Base-by-base conservation (phyloP, 2,797 vertebrate genomes). In the Ptychadena robeensis region DNA sequence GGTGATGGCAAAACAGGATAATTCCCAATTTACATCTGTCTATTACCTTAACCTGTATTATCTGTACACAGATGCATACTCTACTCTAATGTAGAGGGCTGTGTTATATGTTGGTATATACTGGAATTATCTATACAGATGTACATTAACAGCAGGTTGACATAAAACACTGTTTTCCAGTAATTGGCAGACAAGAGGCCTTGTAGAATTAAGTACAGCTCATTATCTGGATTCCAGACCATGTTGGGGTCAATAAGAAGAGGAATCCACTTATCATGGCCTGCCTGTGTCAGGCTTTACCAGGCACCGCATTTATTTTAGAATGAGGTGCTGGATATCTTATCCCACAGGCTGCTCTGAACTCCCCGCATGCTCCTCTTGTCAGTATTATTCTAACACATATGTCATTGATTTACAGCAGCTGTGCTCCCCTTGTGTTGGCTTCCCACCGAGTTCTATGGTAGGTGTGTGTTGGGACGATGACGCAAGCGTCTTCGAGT, bases 221-320 rank as follows among this genome's bases (percentile, higher is more conserved):
- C 35, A 40, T 76, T 40, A 76, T 65, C 35, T 28, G 57, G 73
- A 76, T 76, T 76, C 73, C 73, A 65, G 28, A 76, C 73, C 38
- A 63, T 31, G 22, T 11, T 22, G 7, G 61, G 61, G 57, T 66
- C 74, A 44, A 66, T 48, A 63, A 25, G 74, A 76, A 76, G 61
- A 44, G 63, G 65, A 34, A 65, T 48, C 63, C 63, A 44, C 74
- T 77, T 66, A 44, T 66, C 35, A 22, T 53, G 44, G 15, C n/a
- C 22, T 59, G 65, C 44, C 44, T 4, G 65, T 79, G 66, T 38
- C 65, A 79, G 65, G 10, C 31, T 57, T 48, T 66, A 57, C 48
- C 31, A 69, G 76, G 66, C 63, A 66, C 74, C 25, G 63, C 48
- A 67, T 35, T 67, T 35, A n/a, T 53, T 77, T 66, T 28, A 48